These are phyloP conservation scores for Tetrapedia diversipes DNA, from an alignment of 2,888 invertebrate genomes.

Conservation along the genomic window DNA sequence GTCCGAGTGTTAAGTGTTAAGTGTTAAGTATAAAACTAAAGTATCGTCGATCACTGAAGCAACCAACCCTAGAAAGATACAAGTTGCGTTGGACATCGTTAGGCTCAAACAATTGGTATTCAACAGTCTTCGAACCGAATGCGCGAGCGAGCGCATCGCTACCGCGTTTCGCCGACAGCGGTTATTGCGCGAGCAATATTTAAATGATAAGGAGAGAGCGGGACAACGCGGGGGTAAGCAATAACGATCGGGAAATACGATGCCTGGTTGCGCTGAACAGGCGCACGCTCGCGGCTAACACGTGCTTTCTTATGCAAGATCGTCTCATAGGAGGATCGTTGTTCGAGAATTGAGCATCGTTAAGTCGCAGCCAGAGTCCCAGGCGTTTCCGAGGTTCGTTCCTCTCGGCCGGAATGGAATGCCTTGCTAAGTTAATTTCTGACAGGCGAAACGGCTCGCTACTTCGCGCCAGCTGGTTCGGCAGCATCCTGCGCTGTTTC, in stretches of 20 bases:
- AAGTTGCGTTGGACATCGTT: too few species aligned
- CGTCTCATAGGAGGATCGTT: slow-evolving; percentile 40
- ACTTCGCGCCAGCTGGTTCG: not conserved
- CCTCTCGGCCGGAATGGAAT: not conserved
- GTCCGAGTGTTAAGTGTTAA: too few species aligned
- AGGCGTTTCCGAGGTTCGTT: not conserved
- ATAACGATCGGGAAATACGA: slow-evolving; percentile 68
- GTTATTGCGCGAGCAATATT: slow-evolving; percentile 65
- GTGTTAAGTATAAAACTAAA: too few species aligned
- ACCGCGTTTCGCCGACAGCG: slow-evolving; percentile 49
- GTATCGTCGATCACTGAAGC: too few species aligned
- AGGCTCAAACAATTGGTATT: too few species aligned
- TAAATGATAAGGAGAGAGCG: slow-evolving; percentile 64
- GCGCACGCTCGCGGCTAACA: slow-evolving; percentile 37
- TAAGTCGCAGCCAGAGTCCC: slow-evolving; percentile 7
- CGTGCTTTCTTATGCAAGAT: slow-evolving; percentile 39
- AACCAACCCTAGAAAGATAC: too few species aligned
- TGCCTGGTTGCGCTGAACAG: slow-evolving; percentile 33
- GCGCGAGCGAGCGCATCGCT: slow-evolving; percentile 41
- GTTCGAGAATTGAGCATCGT: slow-evolving; percentile 20
- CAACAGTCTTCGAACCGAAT: too few species aligned
- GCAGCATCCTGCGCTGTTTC: slow-evolving; percentile 3
- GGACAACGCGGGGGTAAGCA: slow-evolving; percentile 42
- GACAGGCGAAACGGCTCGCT: slow-evolving; percentile 1
- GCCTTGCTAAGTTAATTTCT: not conserved